Base-by-base conservation (phyloP, 1,140 invertebrate genomes). In the Trichoplusia ni region DNA sequence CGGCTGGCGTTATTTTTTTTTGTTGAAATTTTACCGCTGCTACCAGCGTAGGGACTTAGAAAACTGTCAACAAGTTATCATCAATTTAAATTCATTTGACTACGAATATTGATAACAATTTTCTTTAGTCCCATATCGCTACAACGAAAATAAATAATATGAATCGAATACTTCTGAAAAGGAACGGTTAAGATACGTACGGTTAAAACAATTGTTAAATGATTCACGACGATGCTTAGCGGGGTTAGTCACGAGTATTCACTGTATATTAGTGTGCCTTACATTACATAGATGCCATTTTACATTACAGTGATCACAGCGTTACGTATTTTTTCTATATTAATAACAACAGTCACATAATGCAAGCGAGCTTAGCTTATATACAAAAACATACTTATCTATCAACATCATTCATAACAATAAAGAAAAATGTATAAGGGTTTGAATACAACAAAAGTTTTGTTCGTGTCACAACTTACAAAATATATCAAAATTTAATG, bases 301-400 rank as follows among this genome's bases (percentile, higher is more conserved):
- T 68, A 75, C 64, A 79, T 75, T 78, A 75, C 68, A 78, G 74
- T 84, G 80, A 71, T 85, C 71, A 73, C 74, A 79, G 77, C 68
- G 74, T 79, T 84, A 81, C 67, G 53, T 35, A 40, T 56, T 61
- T 65, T 65, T 64, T 60, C 58, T 60, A 75, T 76, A 79, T 84
- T 86, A 86, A 84, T 87, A 84, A 85, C 83, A 87, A 84, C 85
- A 85, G 85, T 87, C 85, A 90, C 85, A 84, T 86, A 86, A 70
- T 87, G 84, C 85, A 82, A 82, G 79, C 84, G 82, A 84, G 87
- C 85, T 82, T 84, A 83, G 83, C 81, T 75, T 89, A 86, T 89
- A 68, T 89, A 90, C 84, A 89, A 81, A 75, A 78, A 77, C 73
- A 71, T 64, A 73, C 65, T 69, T 72, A 72, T 73, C 62, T 71